These are phyloP conservation scores for Phrynosoma blainvillii DNA, from an alignment of 2,113 vertebrate species.

Conservation along the genomic window DNA sequence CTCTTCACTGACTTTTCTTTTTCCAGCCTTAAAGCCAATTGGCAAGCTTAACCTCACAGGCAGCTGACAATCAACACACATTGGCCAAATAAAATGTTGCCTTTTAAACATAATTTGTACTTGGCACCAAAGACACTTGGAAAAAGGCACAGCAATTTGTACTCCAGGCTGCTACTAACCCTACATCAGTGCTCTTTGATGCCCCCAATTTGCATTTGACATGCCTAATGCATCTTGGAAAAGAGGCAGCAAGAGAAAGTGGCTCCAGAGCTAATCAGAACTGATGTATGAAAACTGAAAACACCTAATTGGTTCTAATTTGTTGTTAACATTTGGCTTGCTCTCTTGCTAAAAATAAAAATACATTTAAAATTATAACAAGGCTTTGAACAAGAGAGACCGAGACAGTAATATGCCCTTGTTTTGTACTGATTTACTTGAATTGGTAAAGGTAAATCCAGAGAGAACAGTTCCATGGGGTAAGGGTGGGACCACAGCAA, in stretches of 20 bases:
- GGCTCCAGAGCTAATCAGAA: conserved; percentile 23
- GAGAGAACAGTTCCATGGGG: not conserved
- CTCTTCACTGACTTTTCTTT: conserved; percentile 60
- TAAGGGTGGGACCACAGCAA: not conserved
- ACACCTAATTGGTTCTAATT: conserved; percentile 49
- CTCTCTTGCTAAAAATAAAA: conserved; percentile 34
- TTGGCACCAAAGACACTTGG: conserved; percentile 35
- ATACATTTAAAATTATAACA: conserved; percentile 23
- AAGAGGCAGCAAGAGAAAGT: conserved; percentile 19
- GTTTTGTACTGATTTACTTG: conserved; percentile 15
- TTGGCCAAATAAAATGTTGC: conserved; percentile 65
- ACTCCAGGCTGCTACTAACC: conserved; percentile 52
- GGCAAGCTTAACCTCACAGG: conserved; percentile 60
- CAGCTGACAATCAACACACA: conserved; percentile 45
- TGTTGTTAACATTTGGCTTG: conserved; percentile 36
- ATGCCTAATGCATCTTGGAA: conserved; percentile 63
- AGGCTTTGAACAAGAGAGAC: not conserved
- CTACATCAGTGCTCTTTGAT: conserved; percentile 47
- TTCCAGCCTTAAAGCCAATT: conserved; percentile 56
- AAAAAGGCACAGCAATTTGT: conserved; percentile 58
- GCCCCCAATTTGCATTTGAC: conserved; percentile 57
- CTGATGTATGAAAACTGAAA: conserved; percentile 50
- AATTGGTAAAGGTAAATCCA: not conserved
- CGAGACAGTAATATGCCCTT: not conserved
- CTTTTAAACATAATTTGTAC: conserved; percentile 68